Evolutionary conservation across 1,140 invertebrate genomes (phyloP).

Genomic region (Manduca sexta): DNA sequence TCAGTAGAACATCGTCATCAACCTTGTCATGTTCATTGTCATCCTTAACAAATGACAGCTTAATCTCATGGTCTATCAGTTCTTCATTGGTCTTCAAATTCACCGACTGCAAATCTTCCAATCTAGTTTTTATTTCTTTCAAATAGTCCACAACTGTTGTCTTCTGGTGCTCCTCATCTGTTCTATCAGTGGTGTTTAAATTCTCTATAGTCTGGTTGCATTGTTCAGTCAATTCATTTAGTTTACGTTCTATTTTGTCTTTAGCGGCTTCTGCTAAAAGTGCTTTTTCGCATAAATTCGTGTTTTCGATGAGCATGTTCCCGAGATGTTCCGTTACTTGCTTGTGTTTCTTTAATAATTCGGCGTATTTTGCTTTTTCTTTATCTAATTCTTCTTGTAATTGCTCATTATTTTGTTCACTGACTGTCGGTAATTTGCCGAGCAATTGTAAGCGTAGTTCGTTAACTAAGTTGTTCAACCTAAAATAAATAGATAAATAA

Average conservation of each 20-base stretch:
- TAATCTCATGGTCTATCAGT: conserved; percentile 73
- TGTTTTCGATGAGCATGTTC: conserved; percentile 75
- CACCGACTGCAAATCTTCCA: conserved; percentile 74
- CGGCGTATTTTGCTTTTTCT: conserved; percentile 62
- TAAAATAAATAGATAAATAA: too few relatives aligned
- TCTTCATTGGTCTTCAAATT: conserved; percentile 74
- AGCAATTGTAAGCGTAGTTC: conserved; percentile 77
- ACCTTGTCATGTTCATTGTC: conserved; percentile 40
- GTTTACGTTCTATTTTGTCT: conserved; percentile 78
- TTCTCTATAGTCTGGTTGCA: conserved; percentile 74
- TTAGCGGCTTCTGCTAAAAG: conserved; percentile 77
- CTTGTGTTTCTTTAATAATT: conserved; percentile 75
- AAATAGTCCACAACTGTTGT: conserved; percentile 71
- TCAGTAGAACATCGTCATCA: conserved; percentile 43
- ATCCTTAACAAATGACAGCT: conserved; percentile 49
- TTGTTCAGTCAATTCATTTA: conserved; percentile 77
- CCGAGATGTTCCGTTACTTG: conserved; percentile 75
- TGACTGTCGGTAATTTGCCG: conserved; percentile 49
- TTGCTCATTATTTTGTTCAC: conserved; percentile 52
- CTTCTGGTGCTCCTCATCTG: conserved; percentile 41
- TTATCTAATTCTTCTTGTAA: conserved; percentile 72
- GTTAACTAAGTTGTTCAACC: conserved; percentile 78
- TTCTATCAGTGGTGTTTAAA: conserved; percentile 42
- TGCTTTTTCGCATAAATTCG: conserved; percentile 76
- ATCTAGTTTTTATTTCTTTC: conserved; percentile 51